Base-by-base conservation (phyloP, 2,888 invertebrate species). In the Cyclophora punctaria region DNA sequence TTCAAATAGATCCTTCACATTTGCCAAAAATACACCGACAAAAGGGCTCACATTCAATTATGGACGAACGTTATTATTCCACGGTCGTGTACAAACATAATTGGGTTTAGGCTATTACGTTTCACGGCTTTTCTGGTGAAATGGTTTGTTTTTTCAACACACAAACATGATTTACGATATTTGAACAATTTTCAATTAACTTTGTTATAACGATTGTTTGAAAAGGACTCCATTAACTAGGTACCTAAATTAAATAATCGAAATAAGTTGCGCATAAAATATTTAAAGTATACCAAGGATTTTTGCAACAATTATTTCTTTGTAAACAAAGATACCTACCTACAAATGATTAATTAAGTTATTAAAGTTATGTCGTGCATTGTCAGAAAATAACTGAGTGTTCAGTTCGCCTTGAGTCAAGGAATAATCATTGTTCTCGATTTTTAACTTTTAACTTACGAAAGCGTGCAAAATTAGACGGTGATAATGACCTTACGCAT, bases 401-500 rank as follows among this genome's bases (percentile, higher is more conserved):
- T 55, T 59, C 54, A 52, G 48, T 51, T 65, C 42, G 56, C 70
- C 70, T 71, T 69, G 66, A 63, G 58, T 47, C 59, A 54, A 55
- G 53, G 62, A 65, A 61, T 66, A 60, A 58, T 53, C 53, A 62
- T 60, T 63, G 66, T 66, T 63, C 64, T 63, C 65, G 60, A 63
- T 64, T 71, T 69, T 69, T 62, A 69, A 67, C 71, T 71, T 69
- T 60, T 60, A 62, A 64, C 62, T 81, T 83, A 71, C 79, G 79
- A 83, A 83, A 84, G 75, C 80, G 80, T 80, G 81, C 79, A 76
- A 81, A 84, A 83, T 81, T 73, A 79, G 74, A 79, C 77, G 80
- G 79, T 79, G 74, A 67, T 73, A 73, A 77, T 78, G 84, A 83
- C 83, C 84, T 85, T 80, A 85, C 83, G 81, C 82, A 81, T 75